Conservation (phyloP, 2,888 invertebrate species). For the Cacoxenus indagator region DNA sequence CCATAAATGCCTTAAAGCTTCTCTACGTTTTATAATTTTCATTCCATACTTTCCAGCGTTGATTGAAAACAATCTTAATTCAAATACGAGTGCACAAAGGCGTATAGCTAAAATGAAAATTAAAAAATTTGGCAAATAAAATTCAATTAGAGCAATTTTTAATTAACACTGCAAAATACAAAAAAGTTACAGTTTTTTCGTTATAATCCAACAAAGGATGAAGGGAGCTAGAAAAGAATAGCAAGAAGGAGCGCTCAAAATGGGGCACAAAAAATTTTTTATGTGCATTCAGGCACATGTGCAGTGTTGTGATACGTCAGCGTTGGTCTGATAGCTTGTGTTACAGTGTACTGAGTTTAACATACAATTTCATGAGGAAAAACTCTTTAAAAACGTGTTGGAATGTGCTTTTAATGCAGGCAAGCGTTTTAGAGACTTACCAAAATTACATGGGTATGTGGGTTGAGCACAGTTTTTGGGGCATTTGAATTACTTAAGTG, state of each 20-base stretch:
- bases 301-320: not conserved
- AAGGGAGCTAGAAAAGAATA: not conserved
- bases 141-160: slow-evolving; percentile 1
- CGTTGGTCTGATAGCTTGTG: not conserved
- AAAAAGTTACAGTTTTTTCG: not conserved
- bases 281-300: not conserved
- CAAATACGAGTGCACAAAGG: not conserved
- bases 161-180: not conserved
- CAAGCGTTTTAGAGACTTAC: no score
- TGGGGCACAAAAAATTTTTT: not conserved
- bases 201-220: not conserved
- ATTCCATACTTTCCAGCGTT: not conserved
- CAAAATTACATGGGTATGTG: no score
- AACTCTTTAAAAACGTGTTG: no score
- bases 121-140: not conserved
- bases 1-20: no score
- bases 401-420: no score
- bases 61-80: not conserved
- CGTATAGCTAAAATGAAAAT: slow-evolving; percentile 1
- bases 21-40: no score
- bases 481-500: no score
- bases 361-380: no score
- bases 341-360: no score
- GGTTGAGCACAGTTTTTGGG: no score
- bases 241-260: not conserved